phyloP scores from a whole-genome alignment of 2,888 invertebrate species.

The Hypena proboscidalis region DNA sequence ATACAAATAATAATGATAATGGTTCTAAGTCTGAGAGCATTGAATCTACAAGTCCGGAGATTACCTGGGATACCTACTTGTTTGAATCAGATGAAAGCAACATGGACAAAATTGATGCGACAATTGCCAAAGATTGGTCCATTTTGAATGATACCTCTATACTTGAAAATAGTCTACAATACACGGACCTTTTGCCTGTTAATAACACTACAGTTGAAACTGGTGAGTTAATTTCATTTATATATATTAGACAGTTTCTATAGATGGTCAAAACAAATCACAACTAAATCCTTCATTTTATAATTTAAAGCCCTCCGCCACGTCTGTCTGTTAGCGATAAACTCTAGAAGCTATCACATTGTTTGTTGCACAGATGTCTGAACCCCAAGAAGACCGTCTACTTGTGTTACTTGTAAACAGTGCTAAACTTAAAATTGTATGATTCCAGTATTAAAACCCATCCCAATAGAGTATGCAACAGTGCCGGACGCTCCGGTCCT shows the following conservation, averaged over 20 bases:
- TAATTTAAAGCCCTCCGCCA: too few relatives aligned
- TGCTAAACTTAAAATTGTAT: background rate
- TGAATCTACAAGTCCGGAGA: conserved; percentile 47
- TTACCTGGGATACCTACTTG: conserved; percentile 37
- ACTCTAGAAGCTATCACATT: too few relatives aligned
- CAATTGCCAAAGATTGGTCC: conserved; percentile 51
- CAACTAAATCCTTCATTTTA: too few relatives aligned
- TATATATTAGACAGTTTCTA: too few relatives aligned
- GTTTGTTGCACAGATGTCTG: too few relatives aligned
- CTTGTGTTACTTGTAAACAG: too few relatives aligned
- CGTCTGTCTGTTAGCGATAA: too few relatives aligned
- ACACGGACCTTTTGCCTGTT: conserved; percentile 47
- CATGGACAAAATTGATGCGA: conserved; percentile 56
- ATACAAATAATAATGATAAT: conserved; percentile 19
- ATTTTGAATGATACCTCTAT: conserved; percentile 38
- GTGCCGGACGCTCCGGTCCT: conserved; percentile 29
- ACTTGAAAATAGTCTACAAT: conserved; percentile 37
- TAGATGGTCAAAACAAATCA: too few relatives aligned
- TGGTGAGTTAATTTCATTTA: conserved; percentile 46
- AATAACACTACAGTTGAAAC: conserved; percentile 44
- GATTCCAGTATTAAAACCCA: conserved; percentile 7
- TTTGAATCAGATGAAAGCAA: conserved; percentile 52
- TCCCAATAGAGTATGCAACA: background rate
- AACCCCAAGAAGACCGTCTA: too few relatives aligned
- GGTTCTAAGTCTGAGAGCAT: conserved; percentile 37